Evolutionary conservation across 2,888 invertebrate genomes (phyloP), one percentile per base, ranked within the genome.

Genomic region (Morpho deidamia): DNA sequence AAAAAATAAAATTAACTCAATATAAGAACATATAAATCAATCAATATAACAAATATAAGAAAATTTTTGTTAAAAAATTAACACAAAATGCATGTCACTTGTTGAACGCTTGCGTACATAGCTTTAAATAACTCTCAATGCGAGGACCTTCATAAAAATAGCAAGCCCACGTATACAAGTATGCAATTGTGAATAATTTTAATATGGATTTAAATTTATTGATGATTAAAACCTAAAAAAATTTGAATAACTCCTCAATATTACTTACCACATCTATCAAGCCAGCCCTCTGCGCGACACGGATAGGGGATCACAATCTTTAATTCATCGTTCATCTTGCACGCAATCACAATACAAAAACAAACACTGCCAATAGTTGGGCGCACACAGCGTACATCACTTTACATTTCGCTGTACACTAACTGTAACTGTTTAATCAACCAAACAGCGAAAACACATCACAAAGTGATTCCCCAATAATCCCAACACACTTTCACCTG

Each of bases 241-340:
- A 23, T 23, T 5, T 23, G 23, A 23, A 23, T 23, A 23, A 23
- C 23, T 23, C 4, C 5, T 23, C 23, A 23, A 23, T 23, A 23
- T 23, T 40, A 72, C 86, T 84, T 67, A 89, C 89, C 88, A 64
- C 86, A 89, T 83, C 83, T 76, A 58, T 88, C 79, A 14, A 89
- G 74, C 89, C 89, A 89, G 42, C 89, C 89, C 66, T 89, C 89
- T 11, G 81, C 89, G 43, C 87, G 81, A 67, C 89, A 89, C 23
- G 89, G 89, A 60, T 81, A 89, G 48, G 77, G 69, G 58, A 88
- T 89, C 64, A 78, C 76, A 59, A 83, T 63, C 62, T 67, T 60
- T 59, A 61, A 67, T 64, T 80, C 75, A 63, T 68, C 74, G 70
- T 72, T 82, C 86, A 86, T 86, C 63, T 77, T 80, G 67, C 55